Conservation (phyloP, 1,140 invertebrate species). For the Carposina sasakii region DNA sequence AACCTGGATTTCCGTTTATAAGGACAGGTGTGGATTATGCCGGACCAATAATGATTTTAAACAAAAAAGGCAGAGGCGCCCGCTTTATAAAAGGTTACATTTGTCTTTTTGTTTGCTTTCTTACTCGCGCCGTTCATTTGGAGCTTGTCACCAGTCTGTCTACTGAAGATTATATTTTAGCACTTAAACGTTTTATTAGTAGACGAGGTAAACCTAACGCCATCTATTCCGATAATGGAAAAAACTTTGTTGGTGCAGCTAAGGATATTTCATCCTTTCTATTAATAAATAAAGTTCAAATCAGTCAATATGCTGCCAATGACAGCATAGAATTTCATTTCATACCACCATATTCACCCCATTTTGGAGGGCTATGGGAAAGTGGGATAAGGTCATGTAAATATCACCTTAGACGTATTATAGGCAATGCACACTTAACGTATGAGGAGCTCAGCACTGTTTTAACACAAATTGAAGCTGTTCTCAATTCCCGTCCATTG, state of each 20-base stretch:
- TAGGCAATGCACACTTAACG: conserved; percentile 8
- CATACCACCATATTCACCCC: conserved; percentile 1
- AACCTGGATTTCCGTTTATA: conserved; percentile 30
- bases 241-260: conserved; percentile 9
- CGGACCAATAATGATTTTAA: conserved; percentile 21
- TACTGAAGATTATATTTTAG: conserved; percentile 13
- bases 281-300: background rate
- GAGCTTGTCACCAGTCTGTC: conserved; percentile 12
- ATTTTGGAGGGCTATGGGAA: conserved; percentile 5
- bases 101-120: conserved; percentile 12
- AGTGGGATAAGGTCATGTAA: background rate
- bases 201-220: conserved; percentile 8
- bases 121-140: conserved; percentile 2
- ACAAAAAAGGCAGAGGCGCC: conserved; percentile 8
- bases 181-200: conserved; percentile 21
- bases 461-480: conserved; percentile 23
- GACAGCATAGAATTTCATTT: conserved; percentile 1
- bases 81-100: conserved; percentile 16
- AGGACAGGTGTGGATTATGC: conserved; percentile 26
- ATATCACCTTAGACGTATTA: background rate
- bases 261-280: background rate
- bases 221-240: conserved; percentile 23
- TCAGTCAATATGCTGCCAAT: background rate
- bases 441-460: conserved; percentile 23
- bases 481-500: conserved; percentile 16